Base-by-base conservation (phyloP, 2,888 invertebrate species). In the Cheilosia pagana region DNA sequence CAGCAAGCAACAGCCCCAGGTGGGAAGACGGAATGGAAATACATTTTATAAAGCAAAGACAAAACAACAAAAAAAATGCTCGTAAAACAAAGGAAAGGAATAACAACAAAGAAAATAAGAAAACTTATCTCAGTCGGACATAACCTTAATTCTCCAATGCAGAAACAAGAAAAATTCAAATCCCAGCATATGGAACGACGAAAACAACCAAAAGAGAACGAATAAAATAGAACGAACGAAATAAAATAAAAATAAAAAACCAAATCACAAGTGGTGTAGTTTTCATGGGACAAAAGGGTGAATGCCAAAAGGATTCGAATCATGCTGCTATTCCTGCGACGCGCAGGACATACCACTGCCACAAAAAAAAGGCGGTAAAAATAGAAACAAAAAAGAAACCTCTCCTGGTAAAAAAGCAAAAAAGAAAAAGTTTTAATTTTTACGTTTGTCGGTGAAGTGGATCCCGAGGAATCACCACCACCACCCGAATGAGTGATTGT, bases 391-490 rank as follows among this genome's bases (percentile, higher is more conserved):
- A 31, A 71, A 60, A 14, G n/a, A 25, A 77, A 23, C 23, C 41
- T 50, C 25, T n/a, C 16, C 0, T 3, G 50, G 31, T 14, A 35
- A 53, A 59, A n/a, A 59, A 53, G 57, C 41, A 59, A 55, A 70
- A 59, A 74, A 70, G 53, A 74, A 23, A 79, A 75, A 85, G 83
- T 81, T 85, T 85, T 85, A 81, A 85, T 85, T 81, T 81, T 81
- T 85, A 60, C 85, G 81, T 85, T 81, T 85, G 81, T 83, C 79
- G 79, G 79, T 79, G 68, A 83, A 72, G 72, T 57, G 62, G 68
- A 78, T 62, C 21, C 28, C 12, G 59, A 39, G 25, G 50, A 60
- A 31, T 41, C 41, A 43, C 50, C 35, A 57, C 63, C n/a, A n/a
- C n/a, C n/a, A n/a, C n/a, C n/a, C 59, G 59, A 76, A 60, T 70